Evolutionary conservation across 2,797 vertebrate species (phyloP), one percentile per base, ranked within the genome.

Genomic region (Danio aesculapii): DNA sequence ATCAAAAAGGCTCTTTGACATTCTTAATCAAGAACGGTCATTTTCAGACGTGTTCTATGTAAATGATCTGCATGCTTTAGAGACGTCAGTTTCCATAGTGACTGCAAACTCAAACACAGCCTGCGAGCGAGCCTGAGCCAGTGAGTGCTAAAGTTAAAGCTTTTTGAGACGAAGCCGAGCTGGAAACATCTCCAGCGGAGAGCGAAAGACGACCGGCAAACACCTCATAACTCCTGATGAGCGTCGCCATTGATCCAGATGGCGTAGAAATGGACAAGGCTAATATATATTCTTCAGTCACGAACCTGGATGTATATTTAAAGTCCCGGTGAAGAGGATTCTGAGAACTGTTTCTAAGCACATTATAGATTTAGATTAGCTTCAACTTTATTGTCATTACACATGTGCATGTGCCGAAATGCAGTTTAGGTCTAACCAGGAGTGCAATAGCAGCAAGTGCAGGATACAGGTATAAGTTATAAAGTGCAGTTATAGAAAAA

Each of bases 51-150:
- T 17, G 13, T 77, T 67, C 13, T 30, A 46, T 78, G 73, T 66
- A 67, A 83, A 69, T 55, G 62, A 81, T 83, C 84, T 19, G 73
- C 57, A 11, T 55, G 78, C 47, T 47, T 21, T 55, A 77, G 64
- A 71, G 79, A 88, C 84, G 88, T 86, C 82, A 85, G 92, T 95
- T 93, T 90, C 93, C 92, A 94, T 94, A 93, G 92, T 92, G 90
- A 95, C 93, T 44, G 86, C 86, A 85, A 85, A 79, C 86, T 71
- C 53, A 74, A 39, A 70, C 77, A 73, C 46, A 8, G 63, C 73
- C 58, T 68, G 50, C 53, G 69, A 30, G 30, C 30, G 30, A 68
- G 46, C 50, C 61, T 66, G n/a, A 75, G 59, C 61, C 63, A 69
- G 66, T 2, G 5, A 62, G 67, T n/a, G 21, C 19, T 59, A 39